phyloP scores from a whole-genome alignment of 2,113 vertebrate genomes.

The Eubucco bourcierii region DNA sequence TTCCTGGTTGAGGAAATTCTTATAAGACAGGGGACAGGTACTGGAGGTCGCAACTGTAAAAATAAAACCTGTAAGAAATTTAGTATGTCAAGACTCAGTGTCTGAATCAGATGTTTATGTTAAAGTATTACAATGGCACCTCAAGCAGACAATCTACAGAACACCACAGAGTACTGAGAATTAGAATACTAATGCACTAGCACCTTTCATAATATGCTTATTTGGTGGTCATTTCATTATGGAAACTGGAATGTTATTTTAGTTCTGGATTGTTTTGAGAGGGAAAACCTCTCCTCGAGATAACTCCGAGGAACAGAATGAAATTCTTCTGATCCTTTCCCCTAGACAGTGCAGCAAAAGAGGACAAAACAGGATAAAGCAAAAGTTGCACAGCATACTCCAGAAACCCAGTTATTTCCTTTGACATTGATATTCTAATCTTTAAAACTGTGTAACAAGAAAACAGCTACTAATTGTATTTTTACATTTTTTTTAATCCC shows the following conservation, averaged over 20 bases:
- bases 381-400: slow-evolving; percentile 54
- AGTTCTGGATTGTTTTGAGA: slow-evolving; percentile 26
- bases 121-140: slow-evolving; percentile 1
- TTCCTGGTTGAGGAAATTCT: slow-evolving; percentile 53
- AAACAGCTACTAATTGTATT: slow-evolving; percentile 55
- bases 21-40: slow-evolving; percentile 50
- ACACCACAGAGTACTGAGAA: not conserved
- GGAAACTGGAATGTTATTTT: slow-evolving; percentile 30
- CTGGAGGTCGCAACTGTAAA: slow-evolving; percentile 71
- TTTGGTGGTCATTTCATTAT: slow-evolving; percentile 20
- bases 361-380: slow-evolving; percentile 46
- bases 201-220: not conserved
- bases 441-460: slow-evolving; percentile 47
- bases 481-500: slow-evolving; percentile 55
- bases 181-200: slow-evolving; percentile 2
- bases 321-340: slow-evolving; percentile 43
- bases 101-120: slow-evolving; percentile 4
- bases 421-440: slow-evolving; percentile 51
- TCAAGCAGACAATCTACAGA: not conserved
- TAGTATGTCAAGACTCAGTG: not conserved
- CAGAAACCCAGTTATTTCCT: slow-evolving; percentile 33
- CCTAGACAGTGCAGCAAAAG: slow-evolving; percentile 29
- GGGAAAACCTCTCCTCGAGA: slow-evolving; percentile 27
- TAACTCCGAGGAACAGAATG: slow-evolving; percentile 30
- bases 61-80: slow-evolving; percentile 72